These are phyloP conservation scores for Helicoverpa armigera DNA, from an alignment of 1,140 invertebrate genomes.

Conservation along the genomic window DNA sequence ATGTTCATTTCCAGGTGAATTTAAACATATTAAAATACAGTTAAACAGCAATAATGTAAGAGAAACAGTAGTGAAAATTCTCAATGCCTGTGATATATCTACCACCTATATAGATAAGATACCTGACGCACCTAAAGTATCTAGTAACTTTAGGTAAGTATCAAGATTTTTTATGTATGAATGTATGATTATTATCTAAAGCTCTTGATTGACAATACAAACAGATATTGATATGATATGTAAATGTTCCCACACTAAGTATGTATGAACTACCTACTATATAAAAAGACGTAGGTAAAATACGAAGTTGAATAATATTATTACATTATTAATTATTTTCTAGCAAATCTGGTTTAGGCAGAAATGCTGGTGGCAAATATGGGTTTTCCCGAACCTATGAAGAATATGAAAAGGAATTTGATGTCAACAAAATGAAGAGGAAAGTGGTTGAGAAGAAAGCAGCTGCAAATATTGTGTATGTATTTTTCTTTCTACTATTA, in stretches of 20 bases:
- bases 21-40: slow-evolving; percentile 91
- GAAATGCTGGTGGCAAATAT: neutral
- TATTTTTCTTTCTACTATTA: neutral
- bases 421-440: slow-evolving; percentile 73
- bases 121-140: slow-evolving; percentile 65
- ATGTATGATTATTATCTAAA: slow-evolving; percentile 17
- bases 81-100: slow-evolving; percentile 93
- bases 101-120: slow-evolving; percentile 94
- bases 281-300: too few relatives aligned
- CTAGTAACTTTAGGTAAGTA: slow-evolving; percentile 62
- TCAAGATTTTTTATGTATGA: slow-evolving; percentile 10
- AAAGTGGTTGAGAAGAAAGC: slow-evolving; percentile 78
- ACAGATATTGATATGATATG: neutral
- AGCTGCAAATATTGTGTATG: slow-evolving; percentile 76
- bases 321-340: slow-evolving; percentile 37
- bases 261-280: too few relatives aligned
- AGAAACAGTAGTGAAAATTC: slow-evolving; percentile 91
- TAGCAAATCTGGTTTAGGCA: slow-evolving; percentile 72
- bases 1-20: slow-evolving; percentile 86
- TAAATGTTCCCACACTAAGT: too few relatives aligned
- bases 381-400: slow-evolving; percentile 66
- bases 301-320: too few relatives aligned
- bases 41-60: slow-evolving; percentile 90
- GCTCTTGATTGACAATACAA: slow-evolving; percentile 6
- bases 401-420: slow-evolving; percentile 76